Evolutionary conservation across 2,888 invertebrate genomes (phyloP).

Genomic region (Eledona agricola): DNA sequence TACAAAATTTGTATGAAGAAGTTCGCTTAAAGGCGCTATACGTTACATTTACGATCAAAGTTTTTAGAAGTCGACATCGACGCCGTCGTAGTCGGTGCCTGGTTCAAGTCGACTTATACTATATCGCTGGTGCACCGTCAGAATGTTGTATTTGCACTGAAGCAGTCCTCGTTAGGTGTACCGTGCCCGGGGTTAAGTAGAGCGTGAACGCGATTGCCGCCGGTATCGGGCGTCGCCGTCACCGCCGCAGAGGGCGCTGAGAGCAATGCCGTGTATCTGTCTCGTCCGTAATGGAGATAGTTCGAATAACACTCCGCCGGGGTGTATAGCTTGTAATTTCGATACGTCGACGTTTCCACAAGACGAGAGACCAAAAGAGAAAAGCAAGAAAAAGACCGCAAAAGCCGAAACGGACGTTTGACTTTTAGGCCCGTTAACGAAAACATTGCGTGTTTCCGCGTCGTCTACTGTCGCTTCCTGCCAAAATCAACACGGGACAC

Average conservation of each 20-base stretch:
- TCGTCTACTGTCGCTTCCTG: slow-evolving; percentile 13
- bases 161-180: slow-evolving; percentile 47
- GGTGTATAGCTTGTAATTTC: slow-evolving; percentile 53
- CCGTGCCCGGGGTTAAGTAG: slow-evolving; percentile 51
- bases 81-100: no score
- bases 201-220: slow-evolving; percentile 56
- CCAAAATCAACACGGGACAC: slow-evolving; percentile 21
- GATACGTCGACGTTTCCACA: slow-evolving; percentile 51
- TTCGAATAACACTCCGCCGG: slow-evolving; percentile 52
- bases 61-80: no score
- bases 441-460: slow-evolving; percentile 15
- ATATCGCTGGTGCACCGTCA: no score
- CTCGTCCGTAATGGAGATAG: slow-evolving; percentile 51
- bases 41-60: no score
- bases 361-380: slow-evolving; percentile 35
- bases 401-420: no score
- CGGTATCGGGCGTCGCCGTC: slow-evolving; percentile 33
- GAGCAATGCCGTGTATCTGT: slow-evolving; percentile 55
- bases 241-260: slow-evolving; percentile 38
- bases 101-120: no score
- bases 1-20: background rate
- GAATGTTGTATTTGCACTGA: no score
- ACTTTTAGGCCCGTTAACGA: slow-evolving; percentile 11
- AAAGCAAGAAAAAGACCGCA: no score
- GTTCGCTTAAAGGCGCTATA: background rate